Conservation (phyloP, 2,888 invertebrate species). For the Heliconius cydno region DNA sequence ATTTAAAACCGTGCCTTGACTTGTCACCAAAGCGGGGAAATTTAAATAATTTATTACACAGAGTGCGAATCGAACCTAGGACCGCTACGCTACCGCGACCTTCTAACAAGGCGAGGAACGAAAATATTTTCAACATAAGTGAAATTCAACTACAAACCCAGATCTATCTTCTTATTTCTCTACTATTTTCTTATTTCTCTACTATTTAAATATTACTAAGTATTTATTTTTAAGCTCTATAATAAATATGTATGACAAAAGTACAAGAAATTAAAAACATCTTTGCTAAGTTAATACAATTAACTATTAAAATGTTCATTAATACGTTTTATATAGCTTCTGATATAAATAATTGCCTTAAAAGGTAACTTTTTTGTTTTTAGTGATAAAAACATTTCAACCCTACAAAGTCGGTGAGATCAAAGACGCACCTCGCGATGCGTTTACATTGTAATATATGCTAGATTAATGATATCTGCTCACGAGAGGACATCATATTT, state of each 20-base stretch:
- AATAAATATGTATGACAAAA: conserved; percentile 15
- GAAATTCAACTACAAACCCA: not conserved
- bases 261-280: not conserved
- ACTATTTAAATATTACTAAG: not conserved
- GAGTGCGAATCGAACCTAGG: too few relatives aligned
- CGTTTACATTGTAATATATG: conserved; percentile 77
- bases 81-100: too few relatives aligned
- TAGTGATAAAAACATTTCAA: conserved; percentile 49
- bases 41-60: too few relatives aligned
- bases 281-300: not conserved
- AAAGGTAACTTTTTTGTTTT: conserved; percentile 7
- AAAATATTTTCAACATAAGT: not conserved
- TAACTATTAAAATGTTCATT: not conserved
- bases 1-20: too few relatives aligned
- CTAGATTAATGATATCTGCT: conserved; percentile 56
- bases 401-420: conserved; percentile 70
- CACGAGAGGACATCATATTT: conserved; percentile 9
- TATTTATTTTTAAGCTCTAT: not conserved
- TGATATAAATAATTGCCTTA: not conserved
- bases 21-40: too few relatives aligned
- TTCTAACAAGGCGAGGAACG: not conserved
- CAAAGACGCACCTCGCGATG: conserved; percentile 73
- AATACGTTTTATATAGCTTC: not conserved
- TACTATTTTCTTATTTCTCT: not conserved
- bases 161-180: not conserved